phyloP scores from a whole-genome alignment of 2,888 invertebrate genomes.

The Oscheius sp. region DNA sequence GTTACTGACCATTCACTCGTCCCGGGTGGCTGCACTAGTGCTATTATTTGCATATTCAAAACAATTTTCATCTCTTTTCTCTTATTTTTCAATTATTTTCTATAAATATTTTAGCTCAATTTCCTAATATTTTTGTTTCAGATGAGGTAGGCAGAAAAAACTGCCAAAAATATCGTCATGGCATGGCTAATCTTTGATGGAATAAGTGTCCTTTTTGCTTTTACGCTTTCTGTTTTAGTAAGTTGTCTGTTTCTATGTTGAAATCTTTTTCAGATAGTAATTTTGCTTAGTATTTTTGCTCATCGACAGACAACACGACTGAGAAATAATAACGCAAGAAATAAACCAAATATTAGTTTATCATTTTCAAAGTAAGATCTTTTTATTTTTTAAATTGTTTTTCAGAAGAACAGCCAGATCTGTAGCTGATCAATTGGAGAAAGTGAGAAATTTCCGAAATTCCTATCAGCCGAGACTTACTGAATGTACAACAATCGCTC shows the following conservation, averaged over 20 bases:
- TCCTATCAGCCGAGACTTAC: conserved; percentile 63
- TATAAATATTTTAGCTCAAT: background rate
- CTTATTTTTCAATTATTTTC: background rate
- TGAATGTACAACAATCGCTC: conserved; percentile 60
- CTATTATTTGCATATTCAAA: background rate
- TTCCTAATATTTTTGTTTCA: background rate
- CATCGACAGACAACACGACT: conserved; percentile 63
- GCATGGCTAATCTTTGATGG: conserved; percentile 42
- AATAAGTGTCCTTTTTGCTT: conserved; percentile 44
- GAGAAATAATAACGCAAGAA: conserved; percentile 59
- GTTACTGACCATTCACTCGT: background rate
- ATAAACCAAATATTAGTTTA: conserved; percentile 50
- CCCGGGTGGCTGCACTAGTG: background rate
- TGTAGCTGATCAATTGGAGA: conserved; percentile 39
- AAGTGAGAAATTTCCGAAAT: conserved; percentile 42
- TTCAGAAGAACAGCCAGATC: background rate
- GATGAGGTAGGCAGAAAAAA: background rate
- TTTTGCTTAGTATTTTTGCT: conserved; percentile 47
- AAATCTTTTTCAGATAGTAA: conserved; percentile 42
- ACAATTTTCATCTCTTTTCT: background rate
- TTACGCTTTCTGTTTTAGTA: conserved; percentile 35
- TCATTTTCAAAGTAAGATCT: conserved; percentile 32
- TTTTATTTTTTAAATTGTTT: background rate
- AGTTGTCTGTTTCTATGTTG: background rate
- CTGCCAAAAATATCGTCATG: background rate